Conservation (phyloP, 2,797 vertebrate genomes). For the Scleropages formosus region DNA sequence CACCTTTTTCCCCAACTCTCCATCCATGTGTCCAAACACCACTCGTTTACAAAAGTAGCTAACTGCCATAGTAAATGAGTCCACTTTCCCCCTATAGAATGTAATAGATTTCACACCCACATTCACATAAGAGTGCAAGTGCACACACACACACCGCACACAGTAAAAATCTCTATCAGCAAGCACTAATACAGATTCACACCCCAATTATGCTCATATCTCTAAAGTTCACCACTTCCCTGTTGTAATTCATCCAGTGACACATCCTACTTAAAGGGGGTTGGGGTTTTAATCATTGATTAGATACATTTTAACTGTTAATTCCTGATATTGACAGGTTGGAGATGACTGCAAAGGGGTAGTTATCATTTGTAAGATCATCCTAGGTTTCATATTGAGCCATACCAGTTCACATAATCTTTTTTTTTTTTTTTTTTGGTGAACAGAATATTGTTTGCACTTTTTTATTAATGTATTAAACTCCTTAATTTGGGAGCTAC, state of each 20-base stretch:
- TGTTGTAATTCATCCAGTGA: constrained; percentile 39
- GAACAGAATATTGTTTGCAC: constrained; percentile 52
- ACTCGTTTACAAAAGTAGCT: constrained; percentile 10
- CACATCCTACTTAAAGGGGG: constrained; percentile 33
- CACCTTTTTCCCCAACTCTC: constrained; percentile 42
- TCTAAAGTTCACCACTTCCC: constrained; percentile 44
- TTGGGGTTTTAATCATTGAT: constrained; percentile 24
- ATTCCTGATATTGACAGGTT: constrained; percentile 40
- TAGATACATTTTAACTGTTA: too few species aligned
- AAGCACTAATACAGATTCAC: constrained; percentile 33
- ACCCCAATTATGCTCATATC: constrained; percentile 40
- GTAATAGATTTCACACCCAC: constrained; percentile 33
- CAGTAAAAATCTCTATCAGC: constrained; percentile 7
- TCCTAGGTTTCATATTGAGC: constrained; percentile 29
- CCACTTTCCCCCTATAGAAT: constrained; percentile 53
- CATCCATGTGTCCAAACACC: constrained; percentile 51
- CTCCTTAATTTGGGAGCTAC: constrained; percentile 45
- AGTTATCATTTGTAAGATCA: not conserved
- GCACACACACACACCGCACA: constrained; percentile 26
- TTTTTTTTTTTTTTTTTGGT: constrained; percentile 43
- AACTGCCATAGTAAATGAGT: constrained; percentile 40
- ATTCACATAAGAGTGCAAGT: constrained; percentile 24
- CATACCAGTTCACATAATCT: constrained; percentile 12
- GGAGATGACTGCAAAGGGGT: constrained; percentile 35
- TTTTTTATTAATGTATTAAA: constrained; percentile 49